These are phyloP conservation scores for Python bivittatus DNA, from an alignment of 2,113 vertebrate genomes.

Conservation along the genomic window DNA sequence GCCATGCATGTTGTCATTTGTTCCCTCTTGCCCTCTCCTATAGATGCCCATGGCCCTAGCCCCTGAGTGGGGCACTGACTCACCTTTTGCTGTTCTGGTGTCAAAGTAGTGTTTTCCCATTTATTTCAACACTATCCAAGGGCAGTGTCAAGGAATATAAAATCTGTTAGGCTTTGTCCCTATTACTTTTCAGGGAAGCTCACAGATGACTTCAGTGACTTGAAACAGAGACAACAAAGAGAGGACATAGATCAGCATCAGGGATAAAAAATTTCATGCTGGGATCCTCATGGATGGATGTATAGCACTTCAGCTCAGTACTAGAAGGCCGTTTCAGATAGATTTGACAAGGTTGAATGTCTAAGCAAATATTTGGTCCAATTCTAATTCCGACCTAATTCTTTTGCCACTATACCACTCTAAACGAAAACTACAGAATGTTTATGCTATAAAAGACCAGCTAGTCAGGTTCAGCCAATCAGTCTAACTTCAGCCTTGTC, in stretches of 20 bases:
- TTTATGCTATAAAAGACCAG: neutral
- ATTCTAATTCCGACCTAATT: neutral
- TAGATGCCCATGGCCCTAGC: no score
- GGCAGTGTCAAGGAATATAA: neutral
- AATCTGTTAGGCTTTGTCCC: neutral
- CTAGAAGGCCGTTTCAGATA: neutral
- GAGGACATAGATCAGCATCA: neutral
- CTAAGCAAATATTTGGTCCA: neutral
- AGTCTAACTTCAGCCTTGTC: neutral
- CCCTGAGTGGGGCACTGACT: no score
- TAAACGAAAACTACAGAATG: neutral
- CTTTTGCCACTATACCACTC: neutral
- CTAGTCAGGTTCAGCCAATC: neutral
- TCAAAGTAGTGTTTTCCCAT: no score
- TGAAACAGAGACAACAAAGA: neutral
- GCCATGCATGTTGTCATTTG: neutral
- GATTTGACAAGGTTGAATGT: neutral
- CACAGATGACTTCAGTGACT: neutral
- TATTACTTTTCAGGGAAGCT: neutral
- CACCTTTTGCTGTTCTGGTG: no score
- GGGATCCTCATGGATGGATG: neutral
- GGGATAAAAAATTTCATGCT: neutral
- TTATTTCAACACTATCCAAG: neutral
- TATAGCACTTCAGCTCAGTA: neutral
- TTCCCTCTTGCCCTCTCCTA: no score